Percentiles rank a stretch among this genome's conserved stretches.
Conservation (phyloP, 2,113 vertebrate genomes). For the Andinoacara biseriatus region DNA sequence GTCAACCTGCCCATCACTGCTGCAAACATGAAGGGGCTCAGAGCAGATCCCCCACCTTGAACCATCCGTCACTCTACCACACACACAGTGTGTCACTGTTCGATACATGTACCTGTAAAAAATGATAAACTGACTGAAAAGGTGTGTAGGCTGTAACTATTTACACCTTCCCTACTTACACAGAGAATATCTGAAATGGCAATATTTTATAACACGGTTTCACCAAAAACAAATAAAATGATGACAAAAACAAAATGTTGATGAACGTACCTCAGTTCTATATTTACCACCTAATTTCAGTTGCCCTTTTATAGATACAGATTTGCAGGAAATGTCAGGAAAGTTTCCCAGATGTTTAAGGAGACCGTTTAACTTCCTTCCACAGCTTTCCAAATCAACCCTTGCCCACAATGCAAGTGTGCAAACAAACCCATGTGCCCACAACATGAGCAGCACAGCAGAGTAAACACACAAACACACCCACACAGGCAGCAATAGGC, state of each 20-base stretch:
- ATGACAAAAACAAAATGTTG: not conserved
- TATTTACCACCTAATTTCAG: too few species aligned
- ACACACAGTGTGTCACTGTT: too few species aligned
- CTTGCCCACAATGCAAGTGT: not conserved
- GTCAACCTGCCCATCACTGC: not conserved
- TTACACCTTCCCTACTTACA: not conserved
- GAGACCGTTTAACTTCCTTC: not conserved
- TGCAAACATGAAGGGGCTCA: not conserved
- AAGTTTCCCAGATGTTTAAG: not conserved
- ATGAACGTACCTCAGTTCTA: not conserved
- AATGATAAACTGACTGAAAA: not conserved
- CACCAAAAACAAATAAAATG: not conserved
- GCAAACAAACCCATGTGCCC: constrained; percentile 6
- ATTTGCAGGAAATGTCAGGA: rapidly evolving
- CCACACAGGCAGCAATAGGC: not conserved
- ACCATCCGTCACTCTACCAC: too few species aligned
- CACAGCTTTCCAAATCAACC: not conserved
- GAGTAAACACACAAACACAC: constrained; percentile 14
- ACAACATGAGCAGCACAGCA: not conserved
- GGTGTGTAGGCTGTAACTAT: rapidly evolving
- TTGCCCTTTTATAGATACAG: not conserved
- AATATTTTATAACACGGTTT: not conserved
- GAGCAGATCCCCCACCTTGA: not conserved
- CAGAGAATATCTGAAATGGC: not conserved
- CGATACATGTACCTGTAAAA: too few species aligned